Evolutionary conservation across 2,888 invertebrate genomes (phyloP).

Genomic region (Steinernema scapterisci): DNA sequence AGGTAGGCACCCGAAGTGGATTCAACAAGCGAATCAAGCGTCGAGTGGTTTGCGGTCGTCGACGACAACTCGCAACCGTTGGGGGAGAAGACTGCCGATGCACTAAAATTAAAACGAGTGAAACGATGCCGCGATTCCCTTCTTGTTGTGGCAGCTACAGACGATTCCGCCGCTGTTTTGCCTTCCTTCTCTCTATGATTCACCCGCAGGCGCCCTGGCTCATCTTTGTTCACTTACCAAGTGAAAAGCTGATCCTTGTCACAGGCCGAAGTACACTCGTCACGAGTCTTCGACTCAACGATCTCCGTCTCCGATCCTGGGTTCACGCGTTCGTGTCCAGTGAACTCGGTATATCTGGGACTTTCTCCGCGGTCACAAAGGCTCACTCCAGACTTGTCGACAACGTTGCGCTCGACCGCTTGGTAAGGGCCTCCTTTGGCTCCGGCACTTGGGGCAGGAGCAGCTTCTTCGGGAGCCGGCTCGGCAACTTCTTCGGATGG

Average conservation of each 20-base stretch:
- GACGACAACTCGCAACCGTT: slow-evolving; percentile 43
- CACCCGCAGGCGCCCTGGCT: neutral
- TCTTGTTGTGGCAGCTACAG: no score
- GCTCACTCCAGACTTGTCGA: slow-evolving; percentile 34
- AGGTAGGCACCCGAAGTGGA: slow-evolving; percentile 39
- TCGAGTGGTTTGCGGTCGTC: slow-evolving; percentile 40
- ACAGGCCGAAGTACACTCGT: slow-evolving; percentile 41
- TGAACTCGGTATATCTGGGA: slow-evolving; percentile 34
- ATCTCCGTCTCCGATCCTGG: slow-evolving; percentile 34
- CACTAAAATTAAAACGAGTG: slow-evolving; percentile 36
- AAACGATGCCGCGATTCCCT: neutral
- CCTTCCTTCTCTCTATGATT: neutral
- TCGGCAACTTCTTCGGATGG: neutral
- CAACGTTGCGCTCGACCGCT: slow-evolving; percentile 34
- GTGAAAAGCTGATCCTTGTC: slow-evolving; percentile 36
- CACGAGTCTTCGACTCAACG: slow-evolving; percentile 36
- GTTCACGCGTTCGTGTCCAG: slow-evolving; percentile 29
- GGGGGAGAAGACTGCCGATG: slow-evolving; percentile 43
- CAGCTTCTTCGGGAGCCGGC: neutral
- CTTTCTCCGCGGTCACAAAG: slow-evolving; percentile 33
- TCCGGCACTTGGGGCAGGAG: neutral
- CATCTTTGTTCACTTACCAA: slow-evolving; percentile 35
- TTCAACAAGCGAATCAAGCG: slow-evolving; percentile 32
- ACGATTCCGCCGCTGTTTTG: neutral
- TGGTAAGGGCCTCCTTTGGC: slow-evolving; percentile 26